Percentiles rank a stretch among this genome's conserved stretches.
These are phyloP conservation scores for Pteria penguin DNA, from an alignment of 2,888 invertebrate species.

Conservation along the genomic window DNA sequence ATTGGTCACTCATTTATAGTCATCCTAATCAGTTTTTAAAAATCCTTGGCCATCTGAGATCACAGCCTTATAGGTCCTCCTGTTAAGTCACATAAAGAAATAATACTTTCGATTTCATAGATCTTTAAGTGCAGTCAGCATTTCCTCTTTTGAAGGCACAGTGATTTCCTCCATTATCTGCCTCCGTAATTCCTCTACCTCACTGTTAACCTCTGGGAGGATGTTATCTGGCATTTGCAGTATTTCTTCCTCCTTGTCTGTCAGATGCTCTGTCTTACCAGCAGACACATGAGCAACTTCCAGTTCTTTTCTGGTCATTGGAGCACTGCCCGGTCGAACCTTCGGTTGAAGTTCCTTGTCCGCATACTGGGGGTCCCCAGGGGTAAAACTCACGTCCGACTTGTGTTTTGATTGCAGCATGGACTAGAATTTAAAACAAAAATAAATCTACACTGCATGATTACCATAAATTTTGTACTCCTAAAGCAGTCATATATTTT, in stretches of 20 bases:
- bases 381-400: conserved; percentile 71
- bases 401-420: conserved; percentile 70
- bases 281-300: conserved; percentile 63
- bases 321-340: conserved; percentile 73
- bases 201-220: conserved; percentile 57
- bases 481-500: background rate
- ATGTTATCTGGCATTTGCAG: conserved; percentile 56
- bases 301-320: conserved; percentile 66
- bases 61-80: no score
- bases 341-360: conserved; percentile 56
- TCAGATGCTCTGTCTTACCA: conserved; percentile 64
- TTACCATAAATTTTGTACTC: no score
- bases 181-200: conserved; percentile 59
- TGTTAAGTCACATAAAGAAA: no score
- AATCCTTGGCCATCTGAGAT: no score
- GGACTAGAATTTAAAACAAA: conserved; percentile 53
- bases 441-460: no score
- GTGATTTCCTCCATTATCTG: conserved; percentile 57
- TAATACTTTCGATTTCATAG: no score
- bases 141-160: conserved; percentile 55
- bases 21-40: no score
- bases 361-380: conserved; percentile 44
- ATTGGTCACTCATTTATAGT: no score
- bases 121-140: conserved; percentile 8
- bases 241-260: conserved; percentile 37